Evolutionary conservation across 2,888 invertebrate species (phyloP).

Genomic region (Tubulanus polymorphus): DNA sequence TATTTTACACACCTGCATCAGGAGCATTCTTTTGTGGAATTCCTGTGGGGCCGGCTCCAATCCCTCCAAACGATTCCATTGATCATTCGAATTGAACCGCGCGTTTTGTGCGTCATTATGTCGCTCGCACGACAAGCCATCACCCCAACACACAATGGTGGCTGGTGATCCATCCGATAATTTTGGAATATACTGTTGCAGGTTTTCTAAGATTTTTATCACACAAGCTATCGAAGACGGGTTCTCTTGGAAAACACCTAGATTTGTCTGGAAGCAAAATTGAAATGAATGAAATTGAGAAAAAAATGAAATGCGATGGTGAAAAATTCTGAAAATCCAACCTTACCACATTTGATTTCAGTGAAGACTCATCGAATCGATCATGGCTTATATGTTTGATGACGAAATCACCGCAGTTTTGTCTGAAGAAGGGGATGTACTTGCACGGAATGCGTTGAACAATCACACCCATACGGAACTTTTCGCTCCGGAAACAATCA

Average conservation of each 20-base stretch:
- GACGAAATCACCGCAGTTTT: not conserved
- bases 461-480: not conserved
- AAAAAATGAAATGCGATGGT: no score
- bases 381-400: no score
- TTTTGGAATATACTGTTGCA: constrained; percentile 21
- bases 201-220: constrained; percentile 18
- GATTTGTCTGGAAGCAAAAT: constrained; percentile 16
- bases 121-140: constrained; percentile 22
- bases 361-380: no score
- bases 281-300: not conserved
- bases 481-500: not conserved
- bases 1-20: constrained; percentile 18
- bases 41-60: no score
- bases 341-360: no score
- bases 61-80: no score
- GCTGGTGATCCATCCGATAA: not conserved
- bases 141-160: constrained; percentile 10
- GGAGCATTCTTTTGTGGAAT: constrained; percentile 18
- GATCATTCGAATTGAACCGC: no score
- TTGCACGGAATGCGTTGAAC: not conserved
- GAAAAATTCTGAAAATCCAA: no score
- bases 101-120: no score
- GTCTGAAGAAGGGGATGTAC: not conserved
- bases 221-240: constrained; percentile 17
- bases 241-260: constrained; percentile 18